Evolutionary conservation across 2,797 vertebrate species (phyloP), one percentile per base, ranked within the genome.

Genomic region (Typhlichthys eigenmanni): DNA sequence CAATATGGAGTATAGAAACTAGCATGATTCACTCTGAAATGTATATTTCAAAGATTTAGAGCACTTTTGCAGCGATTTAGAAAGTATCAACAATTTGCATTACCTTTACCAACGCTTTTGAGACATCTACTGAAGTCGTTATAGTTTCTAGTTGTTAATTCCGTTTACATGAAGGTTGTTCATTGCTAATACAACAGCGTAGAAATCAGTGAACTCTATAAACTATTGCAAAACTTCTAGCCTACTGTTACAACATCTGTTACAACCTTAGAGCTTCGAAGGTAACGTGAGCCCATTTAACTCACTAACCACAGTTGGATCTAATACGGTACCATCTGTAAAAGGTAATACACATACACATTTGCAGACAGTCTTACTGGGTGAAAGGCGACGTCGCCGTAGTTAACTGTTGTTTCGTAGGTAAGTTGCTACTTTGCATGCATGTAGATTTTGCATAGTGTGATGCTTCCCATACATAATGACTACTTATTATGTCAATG

Each of bases 1-100:
- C 87, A 91, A 91, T 13, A 91, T 91, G 90, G 90, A 91, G 90
- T 85, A 72, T 74, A 77, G 76, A 76, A 61, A 76, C 56, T 82
- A 85, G 81, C 63, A 57, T 5, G 72, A 62, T 60, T 72, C 61
- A 12, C 66, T 29, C 24, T n/a, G n/a, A 60, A 56, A 65, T 53
- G 65, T 34, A 29, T 7, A 8, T 72, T 70, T 56, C 9, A 3
- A 5, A 11, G 49, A 9, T 56, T 68, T 61, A 49, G 4, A 48
- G 10, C 50, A 17, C n/a, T 1, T 8, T 52, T n/a, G 9, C 45
- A 13, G 14, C 17, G 43, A 49, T 24, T 17, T 12, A 14, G 24
- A 59, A 60, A 65, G 17, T 11, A 58, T 63, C 17, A 54, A 38
- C 29, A 16, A 1, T 12, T 11, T 19, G 24, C 24, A 13, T 29